Base-by-base conservation (phyloP, 1,140 invertebrate species). In the Pseudoatta argentina region DNA sequence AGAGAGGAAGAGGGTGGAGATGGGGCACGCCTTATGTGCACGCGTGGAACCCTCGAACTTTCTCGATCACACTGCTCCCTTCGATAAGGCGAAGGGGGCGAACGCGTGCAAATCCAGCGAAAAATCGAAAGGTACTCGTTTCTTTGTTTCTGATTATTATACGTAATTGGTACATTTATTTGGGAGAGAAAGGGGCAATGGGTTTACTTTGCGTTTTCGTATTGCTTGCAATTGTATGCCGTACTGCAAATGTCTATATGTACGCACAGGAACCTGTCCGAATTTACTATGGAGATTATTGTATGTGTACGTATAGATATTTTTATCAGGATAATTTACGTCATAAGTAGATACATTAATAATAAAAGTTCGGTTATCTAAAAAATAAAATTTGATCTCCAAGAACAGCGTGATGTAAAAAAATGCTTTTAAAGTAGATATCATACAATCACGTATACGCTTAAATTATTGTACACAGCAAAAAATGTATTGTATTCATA, bases 31-130 rank as follows among this genome's bases (percentile, higher is more conserved):
- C 69, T 75, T 63, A 53, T 72, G 66, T 73, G 67, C 24, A 59
- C 67, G n/a, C 48, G 67, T 21, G 48, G 87, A 87, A 90, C 89
- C 89, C 88, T 89, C 85, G 79, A 87, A 90, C 64, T 79, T 90
- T 90, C 89, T 90, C 89, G 89, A 90, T 90, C 85, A 16, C 10
- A 39, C 67, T 34, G 21, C 10, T 53, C 61, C 12, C 14, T 51
- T 44, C 39, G 39, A n/a, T 18, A 55, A 51, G 21, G 63, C n/a
- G 53, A 16, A 39, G 51, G 57, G 72, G 44, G 34, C 66, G 66
- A 30, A 61, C 39, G 34, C 18, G 69, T 59, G 61, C 67, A 66
- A 61, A 61, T 59, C 61, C 12, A 27, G 57, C 30, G 27, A 44
- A 53, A 66, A 48, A 64, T 39, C 48, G 18, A 66, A 85, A 85